phyloP scores from a whole-genome alignment of 2,888 invertebrate species.

The Megastigmus dorsalis region DNA sequence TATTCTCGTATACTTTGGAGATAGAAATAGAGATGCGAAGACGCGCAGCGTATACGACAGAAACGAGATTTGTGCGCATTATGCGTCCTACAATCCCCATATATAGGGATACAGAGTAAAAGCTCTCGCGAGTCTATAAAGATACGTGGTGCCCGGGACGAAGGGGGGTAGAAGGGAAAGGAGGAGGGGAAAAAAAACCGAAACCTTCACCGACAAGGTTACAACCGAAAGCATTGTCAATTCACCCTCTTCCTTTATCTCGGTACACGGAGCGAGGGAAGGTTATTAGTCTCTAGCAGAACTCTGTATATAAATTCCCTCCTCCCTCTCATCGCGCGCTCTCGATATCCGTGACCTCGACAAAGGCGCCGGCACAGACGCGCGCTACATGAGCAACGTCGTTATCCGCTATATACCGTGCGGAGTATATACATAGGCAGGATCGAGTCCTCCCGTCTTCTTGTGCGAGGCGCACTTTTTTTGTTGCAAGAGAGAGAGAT shows the following conservation, averaged over 20 bases:
- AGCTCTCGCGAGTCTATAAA: too few species aligned
- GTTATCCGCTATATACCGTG: not conserved
- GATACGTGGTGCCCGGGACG: too few species aligned
- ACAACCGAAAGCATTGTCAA: slow-evolving; percentile 42
- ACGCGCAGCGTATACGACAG: too few species aligned
- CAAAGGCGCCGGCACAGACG: not conserved
- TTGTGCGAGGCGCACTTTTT: not conserved
- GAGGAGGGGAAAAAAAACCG: slow-evolving; percentile 5
- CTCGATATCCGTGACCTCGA: slow-evolving; percentile 27
- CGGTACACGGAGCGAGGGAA: too few species aligned
- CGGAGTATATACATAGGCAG: not conserved
- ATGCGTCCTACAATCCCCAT: too few species aligned
- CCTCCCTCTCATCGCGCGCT: not conserved
- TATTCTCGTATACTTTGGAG: too few species aligned
- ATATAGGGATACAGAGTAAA: too few species aligned
- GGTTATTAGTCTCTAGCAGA: slow-evolving; percentile 33
- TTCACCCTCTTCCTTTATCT: slow-evolving; percentile 44
- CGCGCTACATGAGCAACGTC: not conserved
- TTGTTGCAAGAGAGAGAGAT: too few species aligned
- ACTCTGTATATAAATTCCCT: too few species aligned
- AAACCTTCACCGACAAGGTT: slow-evolving; percentile 43
- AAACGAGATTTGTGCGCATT: too few species aligned
- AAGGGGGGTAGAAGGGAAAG: too few species aligned
- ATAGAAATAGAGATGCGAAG: too few species aligned
- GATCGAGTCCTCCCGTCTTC: not conserved